A percentile compares a stretch with the other conserved stretches of the same genome.
phyloP scores from a whole-genome alignment of 2,797 vertebrate genomes.

The Cynopterus sphinx region DNA sequence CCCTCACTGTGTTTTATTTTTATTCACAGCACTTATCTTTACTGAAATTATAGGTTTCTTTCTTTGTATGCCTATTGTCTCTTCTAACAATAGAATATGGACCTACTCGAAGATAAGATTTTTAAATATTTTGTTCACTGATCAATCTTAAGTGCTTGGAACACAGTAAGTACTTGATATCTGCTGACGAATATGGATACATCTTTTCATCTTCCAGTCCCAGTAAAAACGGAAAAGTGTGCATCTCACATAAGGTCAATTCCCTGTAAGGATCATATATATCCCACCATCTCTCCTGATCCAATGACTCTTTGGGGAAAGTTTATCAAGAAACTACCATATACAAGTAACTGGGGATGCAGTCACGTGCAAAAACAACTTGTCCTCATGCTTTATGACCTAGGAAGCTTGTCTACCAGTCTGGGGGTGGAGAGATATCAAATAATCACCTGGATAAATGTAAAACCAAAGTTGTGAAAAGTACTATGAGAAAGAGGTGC shows the following conservation, averaged over 20 bases:
- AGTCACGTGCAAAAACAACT: background rate
- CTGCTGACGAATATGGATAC: background rate
- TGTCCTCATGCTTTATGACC: background rate
- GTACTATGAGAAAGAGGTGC: background rate
- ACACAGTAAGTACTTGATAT: background rate
- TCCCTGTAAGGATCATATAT: background rate
- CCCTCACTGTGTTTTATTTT: background rate
- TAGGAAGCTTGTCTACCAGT: background rate
- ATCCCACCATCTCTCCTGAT: background rate
- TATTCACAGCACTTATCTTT: background rate
- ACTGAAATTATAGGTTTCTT: background rate
- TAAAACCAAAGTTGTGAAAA: background rate
- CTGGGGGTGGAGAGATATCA: background rate
- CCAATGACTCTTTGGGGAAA: background rate
- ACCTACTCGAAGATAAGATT: background rate
- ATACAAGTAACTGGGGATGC: background rate
- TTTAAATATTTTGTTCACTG: background rate
- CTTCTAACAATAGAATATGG: background rate
- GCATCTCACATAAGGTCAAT: background rate
- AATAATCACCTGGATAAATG: background rate
- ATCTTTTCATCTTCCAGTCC: background rate
- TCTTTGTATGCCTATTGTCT: background rate
- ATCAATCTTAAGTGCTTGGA: background rate
- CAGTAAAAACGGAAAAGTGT: background rate
- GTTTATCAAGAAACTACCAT: background rate